phyloP scores from a whole-genome alignment of 2,888 invertebrate genomes.

The Muscina levida region DNA sequence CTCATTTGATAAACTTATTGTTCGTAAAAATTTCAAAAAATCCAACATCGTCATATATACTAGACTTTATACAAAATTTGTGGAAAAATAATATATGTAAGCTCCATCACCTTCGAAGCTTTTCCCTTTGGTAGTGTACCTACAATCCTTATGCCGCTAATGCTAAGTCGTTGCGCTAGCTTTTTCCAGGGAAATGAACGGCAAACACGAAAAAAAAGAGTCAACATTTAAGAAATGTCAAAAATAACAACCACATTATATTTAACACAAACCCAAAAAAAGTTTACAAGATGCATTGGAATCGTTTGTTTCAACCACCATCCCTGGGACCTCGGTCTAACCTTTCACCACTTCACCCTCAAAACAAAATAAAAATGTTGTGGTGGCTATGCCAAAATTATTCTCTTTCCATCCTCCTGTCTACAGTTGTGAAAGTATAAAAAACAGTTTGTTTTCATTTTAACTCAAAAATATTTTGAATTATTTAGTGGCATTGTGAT shows the following conservation, averaged over 20 bases:
- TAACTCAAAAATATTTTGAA: conserved; percentile 62
- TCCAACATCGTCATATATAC: too few relatives aligned
- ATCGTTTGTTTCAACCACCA: conserved; percentile 4
- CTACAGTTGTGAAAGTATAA: conserved; percentile 30
- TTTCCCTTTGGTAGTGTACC: too few relatives aligned
- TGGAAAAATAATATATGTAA: too few relatives aligned
- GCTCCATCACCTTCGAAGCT: too few relatives aligned
- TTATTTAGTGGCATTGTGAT: conserved; percentile 59
- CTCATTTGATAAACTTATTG: too few relatives aligned
- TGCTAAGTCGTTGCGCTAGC: too few relatives aligned
- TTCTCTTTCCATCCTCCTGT: conserved; percentile 18
- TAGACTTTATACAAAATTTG: too few relatives aligned
- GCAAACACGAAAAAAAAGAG: conserved; percentile 12
- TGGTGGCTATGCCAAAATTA: conserved; percentile 31
- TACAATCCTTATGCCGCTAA: too few relatives aligned
- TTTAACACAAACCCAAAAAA: conserved; percentile 22
- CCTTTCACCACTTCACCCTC: neutral
- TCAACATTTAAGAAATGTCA: conserved; percentile 62
- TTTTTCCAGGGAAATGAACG: conserved; percentile 33
- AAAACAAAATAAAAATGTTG: too few relatives aligned
- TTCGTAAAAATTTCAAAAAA: too few relatives aligned
- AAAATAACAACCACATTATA: conserved; percentile 57
- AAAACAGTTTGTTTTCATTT: conserved; percentile 67
- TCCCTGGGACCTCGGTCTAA: too few relatives aligned
- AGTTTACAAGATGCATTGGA: conserved; percentile 34